These are phyloP conservation scores for Lophotriccus pileatus DNA, from an alignment of 2,797 vertebrate species.

Conservation along the genomic window DNA sequence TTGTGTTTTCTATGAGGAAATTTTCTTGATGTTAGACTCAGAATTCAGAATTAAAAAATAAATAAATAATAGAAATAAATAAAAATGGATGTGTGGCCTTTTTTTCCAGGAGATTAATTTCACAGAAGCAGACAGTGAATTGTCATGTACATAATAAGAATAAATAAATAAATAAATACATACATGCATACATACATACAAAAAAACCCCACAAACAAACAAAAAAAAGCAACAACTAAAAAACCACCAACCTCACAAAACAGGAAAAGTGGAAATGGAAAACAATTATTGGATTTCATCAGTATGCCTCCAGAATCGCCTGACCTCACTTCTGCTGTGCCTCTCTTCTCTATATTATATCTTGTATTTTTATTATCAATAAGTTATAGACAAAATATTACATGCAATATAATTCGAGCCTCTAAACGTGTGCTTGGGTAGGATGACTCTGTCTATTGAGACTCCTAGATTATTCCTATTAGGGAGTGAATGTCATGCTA, in stretches of 20 bases:
- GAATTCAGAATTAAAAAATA: background rate
- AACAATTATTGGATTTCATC: background rate
- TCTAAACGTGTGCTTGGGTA: background rate
- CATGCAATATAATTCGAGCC: background rate
- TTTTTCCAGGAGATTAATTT: background rate
- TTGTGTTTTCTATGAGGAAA: background rate
- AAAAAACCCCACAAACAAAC: no score
- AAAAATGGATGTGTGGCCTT: background rate
- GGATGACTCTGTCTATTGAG: conserved; percentile 26
- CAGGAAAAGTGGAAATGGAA: background rate
- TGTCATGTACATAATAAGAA: background rate
- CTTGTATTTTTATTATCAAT: conserved; percentile 8
- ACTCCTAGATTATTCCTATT: conserved; percentile 57
- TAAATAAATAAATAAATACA: background rate
- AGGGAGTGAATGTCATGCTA: conserved; percentile 19
- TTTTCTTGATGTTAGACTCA: background rate
- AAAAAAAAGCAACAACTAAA: background rate
- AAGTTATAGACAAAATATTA: conserved; percentile 39
- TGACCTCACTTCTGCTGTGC: background rate
- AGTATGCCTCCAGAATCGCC: background rate
- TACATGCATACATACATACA: no score
- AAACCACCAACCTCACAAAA: background rate
- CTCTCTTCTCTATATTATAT: background rate
- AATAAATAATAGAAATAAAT: background rate
- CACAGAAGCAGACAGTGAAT: background rate